These are phyloP conservation scores for Engraulis encrasicolus DNA, from an alignment of 2,113 vertebrate species.

Conservation along the genomic window DNA sequence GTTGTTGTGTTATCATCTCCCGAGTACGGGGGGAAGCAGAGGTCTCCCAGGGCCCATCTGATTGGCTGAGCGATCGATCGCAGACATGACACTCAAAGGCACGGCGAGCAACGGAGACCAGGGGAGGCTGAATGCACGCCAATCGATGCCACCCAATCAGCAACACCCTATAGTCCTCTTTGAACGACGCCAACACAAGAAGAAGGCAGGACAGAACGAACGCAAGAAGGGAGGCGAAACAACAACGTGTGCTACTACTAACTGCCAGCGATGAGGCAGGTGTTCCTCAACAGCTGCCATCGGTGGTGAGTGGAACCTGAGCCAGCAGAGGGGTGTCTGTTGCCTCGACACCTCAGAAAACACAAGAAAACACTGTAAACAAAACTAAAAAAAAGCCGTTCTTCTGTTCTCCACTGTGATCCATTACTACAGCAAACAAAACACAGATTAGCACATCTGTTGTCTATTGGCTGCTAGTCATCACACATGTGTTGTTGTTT, in stretches of 20 bases:
- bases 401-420: neutral
- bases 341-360: neutral
- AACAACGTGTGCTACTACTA: neutral
- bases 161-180: neutral
- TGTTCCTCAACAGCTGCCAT: neutral
- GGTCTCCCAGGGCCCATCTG: slow-evolving; percentile 15
- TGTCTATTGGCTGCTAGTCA: neutral
- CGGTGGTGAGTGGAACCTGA: neutral
- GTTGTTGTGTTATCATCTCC: neutral
- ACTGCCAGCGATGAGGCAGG: neutral
- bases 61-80: slow-evolving; percentile 30
- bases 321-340: neutral
- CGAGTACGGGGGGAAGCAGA: neutral
- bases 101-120: slow-evolving; percentile 7
- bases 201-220: too few relatives aligned
- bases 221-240: too few relatives aligned
- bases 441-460: neutral
- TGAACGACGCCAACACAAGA: neutral
- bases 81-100: slow-evolving; percentile 9
- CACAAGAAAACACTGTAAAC: neutral
- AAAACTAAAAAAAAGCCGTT: neutral
- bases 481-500: neutral
- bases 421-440: neutral
- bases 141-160: slow-evolving; percentile 34
- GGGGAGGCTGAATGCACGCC: slow-evolving; percentile 29